A percentile compares a stretch with the other conserved stretches of the same genome.
Conservation (phyloP, 2,797 vertebrate species). For the Australoheros facetus region DNA sequence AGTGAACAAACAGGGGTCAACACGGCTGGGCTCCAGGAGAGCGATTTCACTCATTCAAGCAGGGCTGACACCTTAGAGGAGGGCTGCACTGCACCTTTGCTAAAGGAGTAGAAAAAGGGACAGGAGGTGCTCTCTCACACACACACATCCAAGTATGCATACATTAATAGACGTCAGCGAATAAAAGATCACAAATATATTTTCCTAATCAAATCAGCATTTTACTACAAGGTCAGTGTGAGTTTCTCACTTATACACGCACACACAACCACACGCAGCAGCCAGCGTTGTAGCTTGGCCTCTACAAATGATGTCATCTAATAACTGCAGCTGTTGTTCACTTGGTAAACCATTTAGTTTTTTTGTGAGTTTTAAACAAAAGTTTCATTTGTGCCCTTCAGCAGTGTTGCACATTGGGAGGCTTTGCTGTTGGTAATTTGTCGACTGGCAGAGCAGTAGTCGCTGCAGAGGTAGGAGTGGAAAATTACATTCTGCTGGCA, state of each 20-base stretch:
- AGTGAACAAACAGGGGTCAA: constrained; percentile 21
- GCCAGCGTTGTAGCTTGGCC: constrained; percentile 22
- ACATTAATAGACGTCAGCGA: neutral
- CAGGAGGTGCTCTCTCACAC: neutral
- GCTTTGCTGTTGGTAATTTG: constrained; percentile 60
- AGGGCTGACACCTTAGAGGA: constrained; percentile 34
- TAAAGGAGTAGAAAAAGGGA: neutral
- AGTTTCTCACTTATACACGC: constrained; percentile 33
- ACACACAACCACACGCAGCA: constrained; percentile 33
- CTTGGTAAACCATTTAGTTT: constrained; percentile 45
- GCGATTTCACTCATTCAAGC: constrained; percentile 17
- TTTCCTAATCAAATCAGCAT: constrained; percentile 10
- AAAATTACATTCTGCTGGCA: constrained; percentile 59
- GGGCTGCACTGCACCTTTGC: neutral
- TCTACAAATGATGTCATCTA: constrained; percentile 67
- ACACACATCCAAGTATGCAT: neutral
- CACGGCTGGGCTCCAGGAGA: constrained; percentile 66
- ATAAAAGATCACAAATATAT: neutral
- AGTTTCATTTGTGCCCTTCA: constrained; percentile 55
- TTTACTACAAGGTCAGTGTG: constrained; percentile 26
- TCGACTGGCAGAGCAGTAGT: constrained; percentile 60
- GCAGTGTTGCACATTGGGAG: constrained; percentile 47
- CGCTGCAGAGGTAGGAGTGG: constrained; percentile 45
- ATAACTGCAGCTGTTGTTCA: constrained; percentile 62
- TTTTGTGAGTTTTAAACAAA: constrained; percentile 50